Evolutionary conservation across 2,113 vertebrate genomes (phyloP).

Genomic region (Podocnemis expansa): DNA sequence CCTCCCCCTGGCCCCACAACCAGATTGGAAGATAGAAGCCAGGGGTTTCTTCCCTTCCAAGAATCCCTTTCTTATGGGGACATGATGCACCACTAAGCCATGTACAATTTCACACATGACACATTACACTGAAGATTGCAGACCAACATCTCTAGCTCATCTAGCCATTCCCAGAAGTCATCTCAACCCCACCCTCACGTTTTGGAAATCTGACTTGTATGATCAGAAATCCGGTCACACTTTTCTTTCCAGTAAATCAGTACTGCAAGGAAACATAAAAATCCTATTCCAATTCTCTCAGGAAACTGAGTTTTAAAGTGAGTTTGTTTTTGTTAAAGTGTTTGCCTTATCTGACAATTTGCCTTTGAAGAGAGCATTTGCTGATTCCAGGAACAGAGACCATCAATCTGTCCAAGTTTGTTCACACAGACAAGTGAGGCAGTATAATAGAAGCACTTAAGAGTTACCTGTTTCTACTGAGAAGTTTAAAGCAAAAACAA

Average conservation of each 20-base stretch:
- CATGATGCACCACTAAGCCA: neutral
- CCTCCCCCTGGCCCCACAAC: neutral
- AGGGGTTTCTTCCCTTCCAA: neutral
- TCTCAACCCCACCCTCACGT: neutral
- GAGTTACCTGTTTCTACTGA: neutral
- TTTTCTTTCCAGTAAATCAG: slow-evolving; percentile 40
- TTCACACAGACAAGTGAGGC: slow-evolving; percentile 13
- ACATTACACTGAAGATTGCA: neutral
- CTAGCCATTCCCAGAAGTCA: neutral
- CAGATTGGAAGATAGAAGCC: neutral
- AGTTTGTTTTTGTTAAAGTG: slow-evolving; percentile 26
- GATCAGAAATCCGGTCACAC: slow-evolving; percentile 19
- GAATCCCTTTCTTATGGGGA: neutral
- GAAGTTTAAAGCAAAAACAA: neutral
- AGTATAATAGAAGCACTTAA: neutral
- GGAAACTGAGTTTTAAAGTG: slow-evolving; percentile 6
- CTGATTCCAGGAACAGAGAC: slow-evolving; percentile 55
- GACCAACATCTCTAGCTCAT: neutral
- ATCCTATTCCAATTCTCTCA: slow-evolving; percentile 33
- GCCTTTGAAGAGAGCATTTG: slow-evolving; percentile 7
- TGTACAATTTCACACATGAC: neutral
- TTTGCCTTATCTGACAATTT: slow-evolving; percentile 26
- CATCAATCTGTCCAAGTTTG: neutral
- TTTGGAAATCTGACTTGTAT: neutral
- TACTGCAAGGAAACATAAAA: slow-evolving; percentile 10